A percentile compares a stretch with the other conserved stretches of the same genome.
Conservation (phyloP, 2,888 invertebrate genomes). For the Oxytorus armatus region DNA sequence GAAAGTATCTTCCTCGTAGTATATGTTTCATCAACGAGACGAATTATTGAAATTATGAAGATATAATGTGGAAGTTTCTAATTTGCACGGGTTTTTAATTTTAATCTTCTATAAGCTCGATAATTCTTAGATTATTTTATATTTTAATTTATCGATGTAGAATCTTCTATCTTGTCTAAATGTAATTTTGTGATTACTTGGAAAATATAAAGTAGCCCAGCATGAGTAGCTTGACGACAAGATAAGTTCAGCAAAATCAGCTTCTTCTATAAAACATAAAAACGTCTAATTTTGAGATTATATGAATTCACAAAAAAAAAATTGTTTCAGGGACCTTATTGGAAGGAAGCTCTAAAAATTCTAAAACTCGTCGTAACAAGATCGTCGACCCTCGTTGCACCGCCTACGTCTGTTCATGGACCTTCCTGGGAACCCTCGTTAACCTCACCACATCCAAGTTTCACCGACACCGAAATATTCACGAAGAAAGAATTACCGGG, state of each 20-base stretch:
- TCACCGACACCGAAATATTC: conserved; percentile 93
- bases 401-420: conserved; percentile 87
- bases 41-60: too few species aligned
- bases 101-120: too few species aligned
- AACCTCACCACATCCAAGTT: conserved; percentile 89
- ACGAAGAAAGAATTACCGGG: conserved; percentile 92
- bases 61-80: too few species aligned
- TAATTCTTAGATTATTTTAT: too few species aligned
- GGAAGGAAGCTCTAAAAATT: conserved; percentile 98
- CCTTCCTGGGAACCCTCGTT: conserved; percentile 86
- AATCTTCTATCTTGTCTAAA: too few species aligned
- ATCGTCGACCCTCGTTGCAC: conserved; percentile 96
- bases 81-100: too few species aligned
- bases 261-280: background rate
- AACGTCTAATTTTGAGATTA: background rate
- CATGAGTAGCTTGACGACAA: too few species aligned
- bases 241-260: too few species aligned
- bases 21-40: too few species aligned
- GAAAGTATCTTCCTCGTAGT: too few species aligned
- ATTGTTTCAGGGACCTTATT: conserved; percentile 90
- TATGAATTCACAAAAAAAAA: conserved; percentile 3
- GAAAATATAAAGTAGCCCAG: too few species aligned
- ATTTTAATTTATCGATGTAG: too few species aligned
- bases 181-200: background rate
- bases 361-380: conserved; percentile 97